These are phyloP conservation scores for Epicampocera succincta DNA, from an alignment of 2,888 invertebrate genomes.

Conservation along the genomic window DNA sequence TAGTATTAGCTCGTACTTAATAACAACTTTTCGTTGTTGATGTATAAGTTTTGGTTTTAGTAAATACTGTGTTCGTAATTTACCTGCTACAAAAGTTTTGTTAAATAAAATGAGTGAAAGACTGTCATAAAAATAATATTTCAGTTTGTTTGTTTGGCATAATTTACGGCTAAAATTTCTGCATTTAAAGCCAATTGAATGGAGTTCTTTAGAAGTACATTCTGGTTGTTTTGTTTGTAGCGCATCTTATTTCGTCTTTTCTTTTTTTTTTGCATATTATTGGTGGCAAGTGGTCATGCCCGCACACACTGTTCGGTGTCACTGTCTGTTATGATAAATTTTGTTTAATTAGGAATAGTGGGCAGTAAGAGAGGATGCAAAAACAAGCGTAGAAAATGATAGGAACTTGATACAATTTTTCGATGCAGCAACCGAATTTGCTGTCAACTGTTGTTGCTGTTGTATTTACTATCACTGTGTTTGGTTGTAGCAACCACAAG, in stretches of 20 bases:
- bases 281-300: conserved; percentile 1
- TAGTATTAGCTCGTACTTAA: too few species aligned
- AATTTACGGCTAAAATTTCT: conserved; percentile 61
- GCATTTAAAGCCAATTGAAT: conserved; percentile 60
- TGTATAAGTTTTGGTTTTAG: too few species aligned
- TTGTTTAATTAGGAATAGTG: conserved; percentile 20
- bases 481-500: too few species aligned
- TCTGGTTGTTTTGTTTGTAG: conserved; percentile 26
- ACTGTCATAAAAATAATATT: conserved; percentile 64
- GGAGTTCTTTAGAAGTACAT: background rate
- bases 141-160: conserved; percentile 64
- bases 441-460: too few species aligned
- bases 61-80: too few species aligned
- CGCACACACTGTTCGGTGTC: background rate
- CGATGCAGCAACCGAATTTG: too few species aligned
- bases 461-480: too few species aligned
- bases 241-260: conserved; percentile 34
- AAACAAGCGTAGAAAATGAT: background rate
- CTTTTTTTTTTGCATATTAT: background rate
- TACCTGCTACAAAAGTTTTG: background rate
- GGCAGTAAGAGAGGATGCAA: background rate
- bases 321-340: background rate
- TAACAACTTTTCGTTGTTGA: too few species aligned
- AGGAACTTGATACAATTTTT: too few species aligned
- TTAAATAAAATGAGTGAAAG: conserved; percentile 58